Conservation (phyloP, 2,888 invertebrate genomes). For the Coremacera marginata region DNA sequence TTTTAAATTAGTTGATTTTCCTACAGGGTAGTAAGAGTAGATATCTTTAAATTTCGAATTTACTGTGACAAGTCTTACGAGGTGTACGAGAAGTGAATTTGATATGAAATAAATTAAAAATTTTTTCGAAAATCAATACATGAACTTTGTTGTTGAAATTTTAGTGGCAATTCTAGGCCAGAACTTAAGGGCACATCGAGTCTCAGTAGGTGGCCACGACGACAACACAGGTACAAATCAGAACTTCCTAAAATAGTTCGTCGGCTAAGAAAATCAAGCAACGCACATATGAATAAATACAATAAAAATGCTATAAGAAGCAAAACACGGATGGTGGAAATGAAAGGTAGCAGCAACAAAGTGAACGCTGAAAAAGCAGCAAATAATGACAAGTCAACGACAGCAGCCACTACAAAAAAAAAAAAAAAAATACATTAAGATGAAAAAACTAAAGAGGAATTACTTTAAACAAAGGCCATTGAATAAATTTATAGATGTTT, state of each 20-base stretch:
- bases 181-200: neutral
- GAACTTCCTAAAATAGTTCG: no score
- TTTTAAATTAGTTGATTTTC: no score
- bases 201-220: neutral
- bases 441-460: neutral
- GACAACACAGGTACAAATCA: neutral
- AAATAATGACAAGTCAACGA: neutral
- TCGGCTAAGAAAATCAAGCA: no score
- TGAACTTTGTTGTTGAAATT: no score
- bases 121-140: no score
- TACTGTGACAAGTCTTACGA: no score
- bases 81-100: no score
- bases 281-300: neutral
- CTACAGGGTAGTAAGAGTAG: no score
- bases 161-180: no score
- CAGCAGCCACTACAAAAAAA: neutral
- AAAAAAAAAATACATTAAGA: neutral
- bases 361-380: neutral
- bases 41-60: no score
- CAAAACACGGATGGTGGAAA: neutral
- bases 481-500: no score
- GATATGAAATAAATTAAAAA: no score
- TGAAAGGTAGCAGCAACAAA: constrained; percentile 7
- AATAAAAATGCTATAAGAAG: neutral
- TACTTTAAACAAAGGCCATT: neutral